phyloP scores from a whole-genome alignment of 2,797 vertebrate species.

The Pantherophis alleghaniensis region DNA sequence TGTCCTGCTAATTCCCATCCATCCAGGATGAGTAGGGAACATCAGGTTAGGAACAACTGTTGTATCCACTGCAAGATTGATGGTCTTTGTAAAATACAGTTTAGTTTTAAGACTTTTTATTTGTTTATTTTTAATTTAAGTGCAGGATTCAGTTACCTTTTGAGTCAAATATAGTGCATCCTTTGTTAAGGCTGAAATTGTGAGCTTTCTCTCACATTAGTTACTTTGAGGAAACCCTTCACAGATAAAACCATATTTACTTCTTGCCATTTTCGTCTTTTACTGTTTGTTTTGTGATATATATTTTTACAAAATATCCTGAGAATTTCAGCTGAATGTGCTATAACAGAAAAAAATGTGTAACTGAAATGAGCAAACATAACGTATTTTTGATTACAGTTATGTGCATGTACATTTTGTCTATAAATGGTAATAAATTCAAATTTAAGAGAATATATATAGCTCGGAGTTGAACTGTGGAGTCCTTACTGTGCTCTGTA shows the following conservation, averaged over 20 bases:
- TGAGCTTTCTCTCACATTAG: not conserved
- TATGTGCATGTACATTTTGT: not conserved
- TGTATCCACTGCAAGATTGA: not conserved
- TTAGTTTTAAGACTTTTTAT: not conserved
- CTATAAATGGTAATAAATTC: not conserved
- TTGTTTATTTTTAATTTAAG: not conserved
- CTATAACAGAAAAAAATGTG: not conserved
- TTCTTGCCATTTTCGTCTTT: not conserved
- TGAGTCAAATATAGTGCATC: not conserved
- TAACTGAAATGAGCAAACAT: not conserved
- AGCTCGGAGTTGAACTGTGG: not conserved
- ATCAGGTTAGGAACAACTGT: not conserved
- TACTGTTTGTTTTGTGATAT: not conserved
- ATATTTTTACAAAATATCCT: not conserved
- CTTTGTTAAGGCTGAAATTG: not conserved
- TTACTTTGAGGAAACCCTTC: not conserved
- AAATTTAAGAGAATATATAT: not conserved
- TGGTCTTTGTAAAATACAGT: not conserved
- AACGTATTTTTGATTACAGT: not conserved
- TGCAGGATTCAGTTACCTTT: slow-evolving; percentile 9
- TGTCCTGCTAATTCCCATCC: not conserved
- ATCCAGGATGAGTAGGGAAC: not conserved
- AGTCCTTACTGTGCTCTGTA: not conserved
- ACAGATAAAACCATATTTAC: not conserved
- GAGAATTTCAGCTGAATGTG: not conserved